These are phyloP conservation scores for Myzus persicae DNA, from an alignment of 1,140 invertebrate genomes.

Conservation along the genomic window DNA sequence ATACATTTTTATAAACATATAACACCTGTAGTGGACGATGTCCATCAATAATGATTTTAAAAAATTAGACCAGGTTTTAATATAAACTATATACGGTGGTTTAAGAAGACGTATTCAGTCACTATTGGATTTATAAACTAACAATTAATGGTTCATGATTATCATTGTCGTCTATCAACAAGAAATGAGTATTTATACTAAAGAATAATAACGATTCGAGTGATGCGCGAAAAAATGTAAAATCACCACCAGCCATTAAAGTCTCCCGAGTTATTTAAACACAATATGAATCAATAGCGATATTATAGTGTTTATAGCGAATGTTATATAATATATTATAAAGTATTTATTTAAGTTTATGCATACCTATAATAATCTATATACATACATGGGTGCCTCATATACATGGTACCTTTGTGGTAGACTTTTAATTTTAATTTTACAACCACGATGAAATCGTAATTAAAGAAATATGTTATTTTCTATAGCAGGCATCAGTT, in stretches of 20 bases:
- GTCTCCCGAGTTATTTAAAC: not conserved
- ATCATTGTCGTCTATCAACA: not conserved
- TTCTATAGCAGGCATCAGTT: not conserved
- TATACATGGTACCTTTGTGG: not conserved
- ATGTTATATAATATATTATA: too few relatives aligned
- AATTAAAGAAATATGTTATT: not conserved
- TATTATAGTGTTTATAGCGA: not conserved
- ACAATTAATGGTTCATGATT: not conserved
- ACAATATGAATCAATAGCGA: not conserved
- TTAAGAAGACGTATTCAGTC: not conserved
- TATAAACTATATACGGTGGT: not conserved
- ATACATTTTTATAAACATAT: not conserved
- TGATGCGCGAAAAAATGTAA: not conserved
- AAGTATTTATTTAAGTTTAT: too few relatives aligned
- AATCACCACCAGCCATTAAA: not conserved
- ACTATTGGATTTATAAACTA: not conserved
- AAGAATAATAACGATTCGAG: not conserved
- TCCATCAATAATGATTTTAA: not conserved
- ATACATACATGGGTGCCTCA: too few relatives aligned
- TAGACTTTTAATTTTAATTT: not conserved
- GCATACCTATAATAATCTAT: too few relatives aligned
- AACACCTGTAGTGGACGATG: not conserved
- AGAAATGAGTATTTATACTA: not conserved
- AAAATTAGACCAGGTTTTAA: not conserved
- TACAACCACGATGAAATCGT: not conserved